A percentile compares a stretch with the other conserved stretches of the same genome.
Conservation (phyloP, 2,113 vertebrate genomes). For the Phasianus colchicus region DNA sequence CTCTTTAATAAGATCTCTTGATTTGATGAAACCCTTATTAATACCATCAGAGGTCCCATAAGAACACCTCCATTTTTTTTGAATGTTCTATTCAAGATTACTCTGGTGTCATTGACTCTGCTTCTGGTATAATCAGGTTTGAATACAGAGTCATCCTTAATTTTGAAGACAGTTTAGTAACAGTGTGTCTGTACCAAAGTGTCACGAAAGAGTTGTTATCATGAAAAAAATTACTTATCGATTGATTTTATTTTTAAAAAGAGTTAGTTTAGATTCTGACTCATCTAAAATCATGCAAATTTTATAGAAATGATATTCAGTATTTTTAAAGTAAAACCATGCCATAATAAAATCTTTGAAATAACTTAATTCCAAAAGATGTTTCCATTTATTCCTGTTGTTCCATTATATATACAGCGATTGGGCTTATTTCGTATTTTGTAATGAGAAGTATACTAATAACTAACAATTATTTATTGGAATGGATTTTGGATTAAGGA, state of each 20-base stretch:
- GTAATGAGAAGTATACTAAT: not conserved
- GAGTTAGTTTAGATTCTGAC: not conserved
- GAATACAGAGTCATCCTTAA: not conserved
- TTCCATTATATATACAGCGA: not conserved
- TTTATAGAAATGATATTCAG: not conserved
- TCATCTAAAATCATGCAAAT: not conserved
- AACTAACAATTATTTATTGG: not conserved
- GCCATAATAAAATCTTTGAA: not conserved
- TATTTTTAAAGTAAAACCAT: not conserved
- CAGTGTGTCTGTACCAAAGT: not conserved
- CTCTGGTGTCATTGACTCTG: not conserved
- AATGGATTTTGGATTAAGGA: not conserved
- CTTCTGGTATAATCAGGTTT: slow-evolving; percentile 1
- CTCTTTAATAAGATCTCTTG: slow-evolving; percentile 49
- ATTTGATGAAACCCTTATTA: slow-evolving; percentile 57
- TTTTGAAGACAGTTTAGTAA: not conserved
- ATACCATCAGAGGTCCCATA: slow-evolving; percentile 18
- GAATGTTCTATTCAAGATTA: slow-evolving; percentile 18
- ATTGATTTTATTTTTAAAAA: not conserved
- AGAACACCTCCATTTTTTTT: slow-evolving; percentile 1
- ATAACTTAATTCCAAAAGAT: not conserved
- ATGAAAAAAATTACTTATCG: not conserved
- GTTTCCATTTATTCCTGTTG: not conserved
- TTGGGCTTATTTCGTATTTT: not conserved
- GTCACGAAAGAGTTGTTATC: not conserved